phyloP scores from a whole-genome alignment of 1,140 invertebrate genomes.

The Lucilia sericata region DNA sequence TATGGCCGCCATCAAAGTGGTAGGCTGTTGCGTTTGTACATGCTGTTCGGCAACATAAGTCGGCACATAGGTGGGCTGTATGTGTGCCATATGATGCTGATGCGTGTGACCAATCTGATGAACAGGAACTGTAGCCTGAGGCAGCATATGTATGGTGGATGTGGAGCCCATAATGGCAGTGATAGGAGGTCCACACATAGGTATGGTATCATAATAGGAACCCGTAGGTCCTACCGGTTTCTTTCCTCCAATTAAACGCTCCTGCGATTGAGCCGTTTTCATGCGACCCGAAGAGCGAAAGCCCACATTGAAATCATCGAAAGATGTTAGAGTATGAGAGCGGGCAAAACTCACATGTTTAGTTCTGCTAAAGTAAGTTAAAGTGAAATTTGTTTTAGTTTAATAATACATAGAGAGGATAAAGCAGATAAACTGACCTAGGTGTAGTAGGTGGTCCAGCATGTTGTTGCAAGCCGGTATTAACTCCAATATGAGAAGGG shows the following conservation, averaged over 20 bases:
- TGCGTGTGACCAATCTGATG: conserved; percentile 51
- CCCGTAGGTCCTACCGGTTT: conserved; percentile 69
- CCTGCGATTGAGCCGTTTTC: conserved; percentile 74
- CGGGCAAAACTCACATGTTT: conserved; percentile 93
- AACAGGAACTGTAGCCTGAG: conserved; percentile 40
- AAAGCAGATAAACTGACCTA: conserved; percentile 51
- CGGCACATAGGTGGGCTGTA: conserved; percentile 51
- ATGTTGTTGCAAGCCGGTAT: conserved; percentile 55
- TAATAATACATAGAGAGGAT: too few relatives aligned
- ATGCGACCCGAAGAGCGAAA: conserved; percentile 68
- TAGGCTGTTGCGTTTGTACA: conserved; percentile 45
- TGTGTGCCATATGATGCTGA: conserved; percentile 56
- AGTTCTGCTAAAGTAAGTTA: conserved; percentile 69
- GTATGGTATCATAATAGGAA: conserved; percentile 61
- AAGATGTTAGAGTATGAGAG: conserved; percentile 84
- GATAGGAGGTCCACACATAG: conserved; percentile 47
- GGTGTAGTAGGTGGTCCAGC: conserved; percentile 51
- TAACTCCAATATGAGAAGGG: conserved; percentile 61
- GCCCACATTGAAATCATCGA: conserved; percentile 76
- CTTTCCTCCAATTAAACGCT: conserved; percentile 75
- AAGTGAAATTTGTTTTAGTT: too few relatives aligned
- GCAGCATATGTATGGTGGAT: conserved; percentile 41
- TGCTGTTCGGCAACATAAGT: conserved; percentile 27
- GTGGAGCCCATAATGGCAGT: conserved; percentile 45
- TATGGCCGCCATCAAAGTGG: conserved; percentile 33